Base-by-base conservation (phyloP, 2,888 invertebrate species). In the Acanthosepion lycidas region DNA sequence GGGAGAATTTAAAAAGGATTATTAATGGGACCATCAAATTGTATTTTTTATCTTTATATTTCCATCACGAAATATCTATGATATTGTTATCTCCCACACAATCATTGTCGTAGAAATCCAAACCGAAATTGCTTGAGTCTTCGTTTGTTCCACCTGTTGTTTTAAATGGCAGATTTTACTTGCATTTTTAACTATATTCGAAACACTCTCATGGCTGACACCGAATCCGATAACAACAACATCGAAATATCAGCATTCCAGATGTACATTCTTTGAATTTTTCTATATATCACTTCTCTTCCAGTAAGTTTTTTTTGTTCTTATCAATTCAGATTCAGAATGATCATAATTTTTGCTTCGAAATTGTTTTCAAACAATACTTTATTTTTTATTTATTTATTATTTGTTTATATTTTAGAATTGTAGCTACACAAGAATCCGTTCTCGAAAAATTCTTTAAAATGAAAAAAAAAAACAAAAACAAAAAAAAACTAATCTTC, bases 61-160 rank as follows among this genome's bases (percentile, higher is more conserved):
- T n/a, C 28, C 78, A 78, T 78, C n/a, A n/a, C 15, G 78, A 78
- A 33, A 78, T 59, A 78, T 78, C 78, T 12, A n/a, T n/a, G 15
- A n/a, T 78, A 78, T n/a, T n/a, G n/a, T 78, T 78, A 78, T 78
- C 78, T 78, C 78, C 78, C 78, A 78, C 78, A 78, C 78, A 15
- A 78, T 78, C n/a, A n/a, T 78, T 78, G 78, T 78, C 78, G n/a
- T 33, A 78, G 78, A 78, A 78, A 78, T 78, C 78, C n/a, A 78
- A 78, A 18, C 78, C 8, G n/a, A 78, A 78, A 78, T 78, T 59
- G 78, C n/a, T 78, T 78, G 33, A 78, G n/a, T 78, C 78, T 78
- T 78, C 78, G n/a, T 78, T 78, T 78, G 78, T 78, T 78, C 78
- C 78, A 78, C 78, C 78, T 78, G 78, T 78, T 78, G 78, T 78